phyloP scores from a whole-genome alignment of 2,888 invertebrate species.

The Callinectes sapidus region DNA sequence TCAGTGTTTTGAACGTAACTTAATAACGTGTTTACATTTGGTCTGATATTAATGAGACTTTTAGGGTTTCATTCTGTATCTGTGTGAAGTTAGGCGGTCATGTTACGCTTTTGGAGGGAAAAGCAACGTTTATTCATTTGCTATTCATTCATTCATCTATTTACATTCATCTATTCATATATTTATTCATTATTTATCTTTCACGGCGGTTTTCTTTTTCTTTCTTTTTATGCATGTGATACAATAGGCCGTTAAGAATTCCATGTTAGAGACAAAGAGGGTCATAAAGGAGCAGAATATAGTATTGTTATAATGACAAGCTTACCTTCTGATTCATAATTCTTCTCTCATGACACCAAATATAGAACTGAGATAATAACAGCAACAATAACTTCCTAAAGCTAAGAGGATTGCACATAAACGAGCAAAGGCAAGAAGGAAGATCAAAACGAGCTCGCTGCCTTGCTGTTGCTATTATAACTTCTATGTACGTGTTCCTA shows the following conservation, averaged over 20 bases:
- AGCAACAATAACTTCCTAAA: not conserved
- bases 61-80: not conserved
- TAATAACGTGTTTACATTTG: too few species aligned
- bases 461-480: not conserved
- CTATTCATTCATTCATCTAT: not conserved
- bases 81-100: not conserved
- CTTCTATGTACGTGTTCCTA: too few species aligned
- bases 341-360: too few species aligned
- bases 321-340: not conserved
- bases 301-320: not conserved
- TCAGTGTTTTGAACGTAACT: too few species aligned
- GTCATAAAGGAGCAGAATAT: not conserved
- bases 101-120: not conserved
- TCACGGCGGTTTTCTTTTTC: not conserved
- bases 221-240: not conserved
- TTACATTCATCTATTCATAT: not conserved
- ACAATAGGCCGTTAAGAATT: not conserved
- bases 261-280: not conserved
- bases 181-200: not conserved
- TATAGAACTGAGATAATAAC: not conserved
- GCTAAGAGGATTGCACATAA: not conserved
- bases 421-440: not conserved
- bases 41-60: too few species aligned
- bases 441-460: not conserved
- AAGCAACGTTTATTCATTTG: not conserved